Evolutionary conservation across 2,113 vertebrate genomes (phyloP), one percentile per base, ranked within the genome.

Genomic region (Struthio camelus): DNA sequence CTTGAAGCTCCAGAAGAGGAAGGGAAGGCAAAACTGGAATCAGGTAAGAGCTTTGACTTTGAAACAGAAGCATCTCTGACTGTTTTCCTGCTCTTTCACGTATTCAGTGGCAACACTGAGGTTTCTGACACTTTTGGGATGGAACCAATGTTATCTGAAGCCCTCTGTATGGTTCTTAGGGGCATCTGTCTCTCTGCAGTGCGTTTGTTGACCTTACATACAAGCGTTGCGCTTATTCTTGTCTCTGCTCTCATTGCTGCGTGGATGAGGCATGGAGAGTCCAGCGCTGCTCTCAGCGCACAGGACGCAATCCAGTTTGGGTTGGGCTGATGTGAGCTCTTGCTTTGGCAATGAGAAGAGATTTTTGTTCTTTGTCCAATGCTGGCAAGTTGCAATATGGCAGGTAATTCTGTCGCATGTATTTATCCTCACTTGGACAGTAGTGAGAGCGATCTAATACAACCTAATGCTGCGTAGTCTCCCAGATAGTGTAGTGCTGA

Each of bases 11-110:
- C 85, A 6, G 73, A 16, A 16, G 54, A 80, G 72, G 81, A 72
- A 62, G 19, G 34, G 38, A 42, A 7, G 34, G 34, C 11, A 80
- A 80, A 28, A 10, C 81, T 5, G 24, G 46, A 18, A 20, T 20
- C 88, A 6, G 97, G 98, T 98, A 86, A 93, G 97, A 69, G 0
- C 30, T 67, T 7, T 3, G 14, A 12, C 10, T 18, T 73, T 13
- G 69, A 14, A 3, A 53, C 36, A 28, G 7, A 32, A 51, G 11
- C 10, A 1, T 16, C 10, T 48, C 12, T 65, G 22, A 2, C 46
- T 28, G 17, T 46, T 62, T 51, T 0, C 0, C 16, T 2, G 1
- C 34, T 59, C 13, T 8, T n/a, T 25, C 10, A 13, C 1, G 1
- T 24, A 15, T 15, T 14, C 80, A 70, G 44, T 15, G 10, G 15